Conservation (phyloP, 2,113 vertebrate species). For the Otocyon megalotis region DNA sequence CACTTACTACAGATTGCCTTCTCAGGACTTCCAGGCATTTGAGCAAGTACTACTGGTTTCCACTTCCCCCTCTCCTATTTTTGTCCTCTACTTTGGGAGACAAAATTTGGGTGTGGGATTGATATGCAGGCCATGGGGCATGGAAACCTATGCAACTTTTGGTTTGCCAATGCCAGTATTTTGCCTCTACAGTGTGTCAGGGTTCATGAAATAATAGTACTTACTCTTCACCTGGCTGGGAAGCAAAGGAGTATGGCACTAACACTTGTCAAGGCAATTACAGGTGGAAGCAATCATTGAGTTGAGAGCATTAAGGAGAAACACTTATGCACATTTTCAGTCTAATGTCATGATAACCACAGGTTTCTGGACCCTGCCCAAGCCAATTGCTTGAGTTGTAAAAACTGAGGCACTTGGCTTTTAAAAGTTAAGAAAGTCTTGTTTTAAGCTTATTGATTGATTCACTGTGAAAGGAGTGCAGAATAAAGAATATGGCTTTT, state of each 20-base stretch:
- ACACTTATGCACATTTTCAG: not conserved
- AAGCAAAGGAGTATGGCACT: not conserved
- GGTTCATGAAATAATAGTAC: not conserved
- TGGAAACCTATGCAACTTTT: not conserved
- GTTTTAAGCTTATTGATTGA: not conserved
- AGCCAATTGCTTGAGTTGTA: not conserved
- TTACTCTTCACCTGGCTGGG: not conserved
- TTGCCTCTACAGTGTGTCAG: not conserved
- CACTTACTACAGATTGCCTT: not conserved
- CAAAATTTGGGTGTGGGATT: not conserved
- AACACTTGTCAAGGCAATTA: conserved; percentile 16
- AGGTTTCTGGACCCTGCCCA: conserved; percentile 34
- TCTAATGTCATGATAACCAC: conserved; percentile 25
- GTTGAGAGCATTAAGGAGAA: not conserved
- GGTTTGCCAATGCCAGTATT: not conserved
- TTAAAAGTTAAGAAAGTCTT: conserved; percentile 15
- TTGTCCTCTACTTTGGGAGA: not conserved
- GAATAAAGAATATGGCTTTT: not conserved
- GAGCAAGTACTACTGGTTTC: not conserved
- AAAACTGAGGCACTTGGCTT: not conserved
- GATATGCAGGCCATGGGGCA: not conserved
- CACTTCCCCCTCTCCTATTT: not conserved
- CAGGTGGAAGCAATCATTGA: not conserved
- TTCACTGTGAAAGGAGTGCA: not conserved
- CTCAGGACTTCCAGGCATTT: not conserved